Percentiles rank a stretch among this genome's conserved stretches.
Evolutionary conservation across 1,140 invertebrate species (phyloP).

Genomic region (Cyclargus thomasi): DNA sequence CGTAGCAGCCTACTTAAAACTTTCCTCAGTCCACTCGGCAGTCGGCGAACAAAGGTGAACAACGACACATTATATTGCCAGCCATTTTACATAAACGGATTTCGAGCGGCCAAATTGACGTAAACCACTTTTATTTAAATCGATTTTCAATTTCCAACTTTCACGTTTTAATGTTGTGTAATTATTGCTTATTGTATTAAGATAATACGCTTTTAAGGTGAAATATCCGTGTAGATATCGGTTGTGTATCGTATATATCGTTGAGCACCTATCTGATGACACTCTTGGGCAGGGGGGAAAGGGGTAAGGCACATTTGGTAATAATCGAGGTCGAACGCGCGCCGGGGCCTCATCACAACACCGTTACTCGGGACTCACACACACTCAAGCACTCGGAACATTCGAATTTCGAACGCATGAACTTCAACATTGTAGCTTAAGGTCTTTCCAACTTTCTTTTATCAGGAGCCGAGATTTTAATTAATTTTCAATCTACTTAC

Average conservation of each 20-base stretch:
- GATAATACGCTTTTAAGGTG: not conserved
- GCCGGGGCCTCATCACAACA: not conserved
- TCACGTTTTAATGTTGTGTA: not conserved
- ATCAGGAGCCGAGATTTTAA: too few species aligned
- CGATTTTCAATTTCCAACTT: not conserved
- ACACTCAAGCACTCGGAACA: not conserved
- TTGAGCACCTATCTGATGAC: not conserved
- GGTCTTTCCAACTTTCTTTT: too few species aligned
- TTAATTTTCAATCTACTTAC: too few species aligned
- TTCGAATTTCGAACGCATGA: not conserved
- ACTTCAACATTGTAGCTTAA: not conserved
- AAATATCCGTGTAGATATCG: not conserved
- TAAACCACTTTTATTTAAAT: not conserved
- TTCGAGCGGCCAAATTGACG: not conserved
- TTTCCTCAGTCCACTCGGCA: not conserved
- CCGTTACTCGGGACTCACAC: not conserved
- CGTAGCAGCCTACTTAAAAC: not conserved
- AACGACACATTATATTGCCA: not conserved
- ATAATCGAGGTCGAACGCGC: slow-evolving; percentile 1
- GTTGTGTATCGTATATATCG: not conserved
- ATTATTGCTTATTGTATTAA: not conserved
- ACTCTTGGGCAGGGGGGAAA: not conserved
- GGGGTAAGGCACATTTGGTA: not conserved
- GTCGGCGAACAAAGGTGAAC: not conserved
- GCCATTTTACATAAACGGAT: not conserved